Evolutionary conservation across 2,888 invertebrate genomes (phyloP).

Genomic region (Barypeithes pellucidus): DNA sequence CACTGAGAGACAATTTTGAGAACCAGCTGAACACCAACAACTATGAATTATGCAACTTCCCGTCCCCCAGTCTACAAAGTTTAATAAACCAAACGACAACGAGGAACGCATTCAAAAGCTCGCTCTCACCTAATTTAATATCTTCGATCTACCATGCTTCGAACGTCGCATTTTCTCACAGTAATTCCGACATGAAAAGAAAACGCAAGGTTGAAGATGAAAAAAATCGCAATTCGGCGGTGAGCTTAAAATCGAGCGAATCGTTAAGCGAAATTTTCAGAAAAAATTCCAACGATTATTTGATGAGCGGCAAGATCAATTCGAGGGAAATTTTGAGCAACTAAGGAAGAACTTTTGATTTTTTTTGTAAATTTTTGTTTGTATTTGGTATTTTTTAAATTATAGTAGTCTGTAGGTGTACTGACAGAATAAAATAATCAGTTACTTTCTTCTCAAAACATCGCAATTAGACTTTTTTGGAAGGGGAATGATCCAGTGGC

Average conservation of each 20-base stretch:
- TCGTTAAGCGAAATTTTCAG: slow-evolving; percentile 46
- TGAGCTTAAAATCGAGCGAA: slow-evolving; percentile 39
- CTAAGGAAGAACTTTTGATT: slow-evolving; percentile 12
- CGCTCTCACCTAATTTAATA: slow-evolving; percentile 47
- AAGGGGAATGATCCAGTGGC: too few species aligned
- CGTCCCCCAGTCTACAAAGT: slow-evolving; percentile 52
- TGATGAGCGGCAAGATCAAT: slow-evolving; percentile 5
- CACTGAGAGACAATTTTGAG: slow-evolving; percentile 57
- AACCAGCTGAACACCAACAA: slow-evolving; percentile 45
- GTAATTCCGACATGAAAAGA: slow-evolving; percentile 26
- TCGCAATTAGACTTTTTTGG: too few species aligned
- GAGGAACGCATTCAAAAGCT: slow-evolving; percentile 40
- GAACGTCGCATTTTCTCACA: slow-evolving; percentile 22
- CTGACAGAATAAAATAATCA: slow-evolving; percentile 25
- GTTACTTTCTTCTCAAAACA: slow-evolving; percentile 3
- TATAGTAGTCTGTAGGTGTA: slow-evolving; percentile 19
- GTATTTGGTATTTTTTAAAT: slow-evolving; percentile 18
- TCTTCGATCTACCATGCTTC: slow-evolving; percentile 41
- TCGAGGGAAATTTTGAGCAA: slow-evolving; percentile 18
- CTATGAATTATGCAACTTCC: slow-evolving; percentile 41
- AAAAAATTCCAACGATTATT: slow-evolving; percentile 42
- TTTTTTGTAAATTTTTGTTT: slow-evolving; percentile 6
- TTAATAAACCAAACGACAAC: slow-evolving; percentile 43
- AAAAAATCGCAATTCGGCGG: slow-evolving; percentile 12
- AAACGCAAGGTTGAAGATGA: slow-evolving; percentile 17